A percentile compares a stretch with the other conserved stretches of the same genome.
Evolutionary conservation across 2,888 invertebrate species (phyloP).

Genomic region (Hymenopus coronatus): DNA sequence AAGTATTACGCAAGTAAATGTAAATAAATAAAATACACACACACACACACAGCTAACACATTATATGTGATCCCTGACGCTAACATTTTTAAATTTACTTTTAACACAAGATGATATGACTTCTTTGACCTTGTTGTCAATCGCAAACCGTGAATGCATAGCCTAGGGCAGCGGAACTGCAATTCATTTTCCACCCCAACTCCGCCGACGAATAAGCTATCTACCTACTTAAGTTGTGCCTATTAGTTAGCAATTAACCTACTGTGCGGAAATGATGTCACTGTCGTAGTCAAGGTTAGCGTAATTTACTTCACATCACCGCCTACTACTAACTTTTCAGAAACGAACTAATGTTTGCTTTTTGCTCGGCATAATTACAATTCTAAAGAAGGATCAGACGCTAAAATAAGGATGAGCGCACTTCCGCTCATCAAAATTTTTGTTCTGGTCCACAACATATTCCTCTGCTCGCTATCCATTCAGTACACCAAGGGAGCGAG

Average conservation of each 20-base stretch:
- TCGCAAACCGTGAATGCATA: neutral
- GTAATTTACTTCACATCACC: neutral
- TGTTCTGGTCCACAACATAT: no score
- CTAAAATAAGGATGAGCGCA: neutral
- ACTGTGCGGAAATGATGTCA: neutral
- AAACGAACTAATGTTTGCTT: neutral
- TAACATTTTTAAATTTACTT: neutral
- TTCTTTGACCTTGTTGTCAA: neutral
- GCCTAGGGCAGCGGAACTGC: neutral
- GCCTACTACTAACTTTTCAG: neutral
- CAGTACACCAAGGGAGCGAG: no score
- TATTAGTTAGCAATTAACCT: neutral
- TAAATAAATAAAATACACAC: no score
- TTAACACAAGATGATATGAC: neutral
- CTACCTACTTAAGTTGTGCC: neutral
- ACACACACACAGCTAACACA: no score
- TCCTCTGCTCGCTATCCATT: no score
- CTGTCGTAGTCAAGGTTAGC: neutral
- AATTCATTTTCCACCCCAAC: neutral
- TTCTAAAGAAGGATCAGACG: neutral
- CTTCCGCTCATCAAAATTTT: neutral
- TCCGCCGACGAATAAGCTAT: neutral
- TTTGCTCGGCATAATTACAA: neutral
- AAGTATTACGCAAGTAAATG: no score
- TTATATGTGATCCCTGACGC: no score